These are phyloP conservation scores for Bradysia coprophila DNA, from an alignment of 1,140 invertebrate species.

Conservation along the genomic window DNA sequence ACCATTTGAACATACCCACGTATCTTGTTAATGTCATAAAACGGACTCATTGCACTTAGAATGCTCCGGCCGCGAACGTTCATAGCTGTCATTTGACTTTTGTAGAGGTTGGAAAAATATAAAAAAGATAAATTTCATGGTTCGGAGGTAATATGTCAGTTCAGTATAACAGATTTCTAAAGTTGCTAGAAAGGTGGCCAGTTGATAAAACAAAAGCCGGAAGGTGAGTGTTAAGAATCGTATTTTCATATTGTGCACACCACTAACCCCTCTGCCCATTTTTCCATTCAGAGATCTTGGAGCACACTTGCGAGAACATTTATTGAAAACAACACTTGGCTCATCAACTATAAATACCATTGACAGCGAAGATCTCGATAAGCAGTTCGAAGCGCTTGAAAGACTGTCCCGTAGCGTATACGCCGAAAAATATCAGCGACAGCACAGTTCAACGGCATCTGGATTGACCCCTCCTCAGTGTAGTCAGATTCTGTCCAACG, in stretches of 20 bases:
- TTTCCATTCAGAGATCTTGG: conserved; percentile 50
- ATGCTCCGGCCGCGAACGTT: too few relatives aligned
- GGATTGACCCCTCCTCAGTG: conserved; percentile 52
- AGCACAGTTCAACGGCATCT: conserved; percentile 36
- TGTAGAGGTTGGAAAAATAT: too few relatives aligned
- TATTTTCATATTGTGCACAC: conserved; percentile 4
- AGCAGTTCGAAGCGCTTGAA: conserved; percentile 46
- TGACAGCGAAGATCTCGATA: conserved; percentile 38
- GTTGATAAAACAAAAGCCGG: conserved; percentile 48
- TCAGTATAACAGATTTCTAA: conserved; percentile 51
- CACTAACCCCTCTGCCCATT: conserved; percentile 9
- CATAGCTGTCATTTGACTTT: too few relatives aligned
- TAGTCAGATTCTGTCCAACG: conserved; percentile 44
- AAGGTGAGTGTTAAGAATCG: conserved; percentile 26
- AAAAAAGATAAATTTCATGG: too few relatives aligned
- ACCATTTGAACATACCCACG: too few relatives aligned
- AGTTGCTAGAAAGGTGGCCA: conserved; percentile 62
- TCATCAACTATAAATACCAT: conserved; percentile 30
- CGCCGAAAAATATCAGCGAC: conserved; percentile 38
- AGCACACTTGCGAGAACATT: conserved; percentile 47
- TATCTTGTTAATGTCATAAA: too few relatives aligned
- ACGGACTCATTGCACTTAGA: too few relatives aligned
- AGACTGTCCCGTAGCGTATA: conserved; percentile 49
- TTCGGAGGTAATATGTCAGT: too few relatives aligned
- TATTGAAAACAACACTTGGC: conserved; percentile 42